Conservation (phyloP, 2,888 invertebrate species). For the Galerucella calmariensis region DNA sequence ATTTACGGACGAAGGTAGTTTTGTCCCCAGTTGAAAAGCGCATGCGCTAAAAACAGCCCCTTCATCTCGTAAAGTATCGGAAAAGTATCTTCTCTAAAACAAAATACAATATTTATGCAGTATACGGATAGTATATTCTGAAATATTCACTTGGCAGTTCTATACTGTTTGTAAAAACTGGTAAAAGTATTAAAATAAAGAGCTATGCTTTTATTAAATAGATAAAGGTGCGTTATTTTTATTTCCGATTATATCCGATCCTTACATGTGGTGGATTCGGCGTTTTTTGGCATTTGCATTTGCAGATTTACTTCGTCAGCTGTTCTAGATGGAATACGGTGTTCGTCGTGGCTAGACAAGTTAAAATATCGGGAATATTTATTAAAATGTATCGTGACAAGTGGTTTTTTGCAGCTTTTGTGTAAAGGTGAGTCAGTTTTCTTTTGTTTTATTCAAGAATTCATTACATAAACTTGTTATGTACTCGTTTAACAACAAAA, state of each 20-base stretch:
- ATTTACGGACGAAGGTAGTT: constrained; percentile 16
- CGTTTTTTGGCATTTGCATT: constrained; percentile 22
- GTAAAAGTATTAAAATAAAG: no score
- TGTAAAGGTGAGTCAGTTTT: constrained; percentile 34
- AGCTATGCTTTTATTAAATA: not conserved
- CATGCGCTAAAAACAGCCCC: constrained; percentile 11
- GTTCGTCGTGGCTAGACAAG: not conserved
- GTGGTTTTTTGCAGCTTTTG: constrained; percentile 25
- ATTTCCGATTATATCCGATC: constrained; percentile 20
- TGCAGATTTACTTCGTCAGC: constrained; percentile 37
- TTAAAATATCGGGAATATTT: constrained; percentile 26
- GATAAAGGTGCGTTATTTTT: not conserved
- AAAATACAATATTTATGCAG: not conserved
- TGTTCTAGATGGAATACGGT: constrained; percentile 31
- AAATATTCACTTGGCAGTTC: no score
- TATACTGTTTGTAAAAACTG: no score
- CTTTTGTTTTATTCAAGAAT: not conserved
- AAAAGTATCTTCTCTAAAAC: not conserved
- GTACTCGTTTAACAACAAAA: no score
- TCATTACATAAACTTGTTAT: constrained; percentile 5
- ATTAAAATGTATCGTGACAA: constrained; percentile 33
- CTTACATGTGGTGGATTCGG: constrained; percentile 12
- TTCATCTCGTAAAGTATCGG: constrained; percentile 3
- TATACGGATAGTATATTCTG: not conserved
- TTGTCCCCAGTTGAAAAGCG: constrained; percentile 4